phyloP scores from a whole-genome alignment of 2,888 invertebrate genomes.

The Bellardia pandia region DNA sequence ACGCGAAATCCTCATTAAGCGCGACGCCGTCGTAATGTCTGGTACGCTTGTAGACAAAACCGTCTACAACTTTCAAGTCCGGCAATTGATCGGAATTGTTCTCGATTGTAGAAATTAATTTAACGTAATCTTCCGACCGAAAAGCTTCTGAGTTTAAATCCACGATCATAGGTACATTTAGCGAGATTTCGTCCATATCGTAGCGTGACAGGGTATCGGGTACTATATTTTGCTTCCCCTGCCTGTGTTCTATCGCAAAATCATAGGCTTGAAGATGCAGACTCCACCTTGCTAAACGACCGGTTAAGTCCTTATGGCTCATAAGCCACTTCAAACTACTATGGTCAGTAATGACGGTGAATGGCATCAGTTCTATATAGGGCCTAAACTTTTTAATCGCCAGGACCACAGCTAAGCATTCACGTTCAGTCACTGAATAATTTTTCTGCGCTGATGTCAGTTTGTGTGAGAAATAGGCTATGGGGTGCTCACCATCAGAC shows the following conservation, averaged over 20 bases:
- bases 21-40: too few relatives aligned
- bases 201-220: too few relatives aligned
- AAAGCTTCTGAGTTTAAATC: background rate
- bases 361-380: conserved; percentile 22
- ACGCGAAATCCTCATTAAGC: too few relatives aligned
- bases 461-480: background rate
- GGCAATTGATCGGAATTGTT: too few relatives aligned
- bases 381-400: conserved; percentile 31
- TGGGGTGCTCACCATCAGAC: too few relatives aligned
- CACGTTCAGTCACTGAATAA: background rate
- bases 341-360: conserved; percentile 75
- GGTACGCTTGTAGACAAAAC: too few relatives aligned
- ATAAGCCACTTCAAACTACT: conserved; percentile 76
- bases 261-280: conserved; percentile 27
- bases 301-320: conserved; percentile 75
- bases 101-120: background rate
- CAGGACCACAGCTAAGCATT: background rate
- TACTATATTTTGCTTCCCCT: too few relatives aligned
- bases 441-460: background rate
- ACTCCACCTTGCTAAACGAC: conserved; percentile 75
- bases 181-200: background rate
- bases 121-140: background rate
- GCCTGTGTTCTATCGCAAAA: background rate
- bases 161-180: background rate
- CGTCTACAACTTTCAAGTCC: too few relatives aligned